Evolutionary conservation across 2,888 invertebrate species (phyloP).

Genomic region (Maniola hyperantus): DNA sequence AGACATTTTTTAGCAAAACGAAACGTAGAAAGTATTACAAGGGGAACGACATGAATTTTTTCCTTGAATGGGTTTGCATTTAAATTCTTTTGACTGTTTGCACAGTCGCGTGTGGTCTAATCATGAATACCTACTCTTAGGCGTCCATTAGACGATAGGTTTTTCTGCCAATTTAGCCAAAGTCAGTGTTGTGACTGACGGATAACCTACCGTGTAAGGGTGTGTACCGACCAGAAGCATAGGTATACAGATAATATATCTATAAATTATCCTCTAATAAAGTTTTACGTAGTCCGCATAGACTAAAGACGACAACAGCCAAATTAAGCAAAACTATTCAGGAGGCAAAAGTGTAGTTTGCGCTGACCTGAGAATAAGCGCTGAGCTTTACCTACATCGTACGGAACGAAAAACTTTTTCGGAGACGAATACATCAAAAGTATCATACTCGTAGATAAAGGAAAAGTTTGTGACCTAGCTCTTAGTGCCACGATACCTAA

Average conservation of each 20-base stretch:
- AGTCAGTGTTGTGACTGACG: too few species aligned
- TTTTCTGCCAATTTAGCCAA: too few species aligned
- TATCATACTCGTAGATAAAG: conserved; percentile 55
- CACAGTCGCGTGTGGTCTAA: conserved; percentile 80
- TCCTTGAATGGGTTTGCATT: conserved; percentile 72
- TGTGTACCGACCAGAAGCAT: too few species aligned
- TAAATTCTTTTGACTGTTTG: conserved; percentile 72
- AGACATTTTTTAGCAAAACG: conserved; percentile 71
- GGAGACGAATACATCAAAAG: conserved; percentile 12
- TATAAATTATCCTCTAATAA: too few species aligned
- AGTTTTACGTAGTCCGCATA: not conserved
- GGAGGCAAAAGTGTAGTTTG: not conserved
- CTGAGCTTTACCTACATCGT: too few species aligned
- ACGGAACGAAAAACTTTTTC: conserved; percentile 45
- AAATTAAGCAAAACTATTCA: not conserved
- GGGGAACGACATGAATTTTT: conserved; percentile 70
- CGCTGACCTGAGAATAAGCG: too few species aligned
- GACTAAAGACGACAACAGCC: not conserved
- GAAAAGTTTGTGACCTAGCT: conserved; percentile 56
- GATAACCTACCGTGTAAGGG: too few species aligned
- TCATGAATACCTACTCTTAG: conserved; percentile 47
- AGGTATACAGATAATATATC: too few species aligned
- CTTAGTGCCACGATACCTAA: conserved; percentile 48
- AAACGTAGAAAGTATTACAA: conserved; percentile 73
- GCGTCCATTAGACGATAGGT: too few species aligned